phyloP scores from a whole-genome alignment of 2,113 vertebrate species.

The Okapia johnstoni region DNA sequence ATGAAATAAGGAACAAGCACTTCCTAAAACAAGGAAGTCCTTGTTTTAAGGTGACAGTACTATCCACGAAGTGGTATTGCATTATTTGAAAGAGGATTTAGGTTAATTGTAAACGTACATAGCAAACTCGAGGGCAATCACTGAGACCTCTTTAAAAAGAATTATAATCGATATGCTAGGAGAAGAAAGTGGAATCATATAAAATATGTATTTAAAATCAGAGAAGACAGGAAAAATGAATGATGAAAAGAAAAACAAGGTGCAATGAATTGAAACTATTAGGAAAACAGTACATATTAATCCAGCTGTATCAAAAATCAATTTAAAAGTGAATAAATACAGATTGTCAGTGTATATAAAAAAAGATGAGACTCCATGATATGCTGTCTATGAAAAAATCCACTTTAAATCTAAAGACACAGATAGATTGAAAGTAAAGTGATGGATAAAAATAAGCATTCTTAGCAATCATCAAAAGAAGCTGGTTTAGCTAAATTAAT shows the following conservation, averaged over 20 bases:
- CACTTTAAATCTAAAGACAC: not conserved
- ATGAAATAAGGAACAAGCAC: not conserved
- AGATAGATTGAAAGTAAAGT: not conserved
- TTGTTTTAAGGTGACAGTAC: not conserved
- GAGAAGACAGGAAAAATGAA: not conserved
- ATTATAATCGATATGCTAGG: not conserved
- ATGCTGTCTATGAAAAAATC: not conserved
- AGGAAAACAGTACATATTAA: not conserved
- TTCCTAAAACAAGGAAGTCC: not conserved
- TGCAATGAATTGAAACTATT: not conserved
- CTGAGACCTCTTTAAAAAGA: not conserved
- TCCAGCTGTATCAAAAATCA: not conserved
- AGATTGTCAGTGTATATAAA: not conserved
- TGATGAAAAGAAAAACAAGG: not conserved
- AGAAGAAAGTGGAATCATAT: not conserved
- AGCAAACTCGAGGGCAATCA: not conserved
- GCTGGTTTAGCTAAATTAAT: not conserved
- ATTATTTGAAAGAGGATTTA: not conserved
- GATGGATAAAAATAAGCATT: not conserved
- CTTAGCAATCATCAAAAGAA: not conserved
- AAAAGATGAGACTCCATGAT: not conserved
- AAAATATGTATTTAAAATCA: not conserved
- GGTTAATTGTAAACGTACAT: not conserved
- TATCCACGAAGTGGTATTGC: not conserved
- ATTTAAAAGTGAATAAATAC: not conserved